phyloP scores from a whole-genome alignment of 2,797 vertebrate species.

The Clarias fuscus region DNA sequence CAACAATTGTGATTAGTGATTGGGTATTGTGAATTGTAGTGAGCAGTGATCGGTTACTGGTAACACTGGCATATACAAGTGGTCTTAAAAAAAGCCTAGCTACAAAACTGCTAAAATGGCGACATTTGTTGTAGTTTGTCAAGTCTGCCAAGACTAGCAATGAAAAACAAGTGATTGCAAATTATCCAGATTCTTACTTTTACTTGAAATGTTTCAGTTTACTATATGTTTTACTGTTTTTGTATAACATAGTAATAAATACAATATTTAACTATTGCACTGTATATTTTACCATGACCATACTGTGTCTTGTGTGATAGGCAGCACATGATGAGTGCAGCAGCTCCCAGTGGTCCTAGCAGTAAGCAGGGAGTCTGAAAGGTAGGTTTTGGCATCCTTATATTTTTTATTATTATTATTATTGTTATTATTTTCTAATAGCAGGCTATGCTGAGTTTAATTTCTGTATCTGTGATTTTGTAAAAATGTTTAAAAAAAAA shows the following conservation, averaged over 20 bases:
- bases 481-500: background rate
- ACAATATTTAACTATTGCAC: too few species aligned
- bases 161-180: background rate
- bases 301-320: slow-evolving; percentile 56
- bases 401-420: background rate
- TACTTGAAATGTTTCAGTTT: background rate
- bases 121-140: background rate
- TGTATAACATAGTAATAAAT: too few species aligned
- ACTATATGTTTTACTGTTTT: too few species aligned
- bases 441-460: background rate
- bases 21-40: background rate
- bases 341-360: slow-evolving; percentile 63
- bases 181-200: background rate
- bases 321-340: slow-evolving; percentile 71
- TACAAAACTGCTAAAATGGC: background rate
- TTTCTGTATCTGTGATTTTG: background rate
- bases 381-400: slow-evolving; percentile 42
- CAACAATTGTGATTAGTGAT: background rate
- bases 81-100: background rate
- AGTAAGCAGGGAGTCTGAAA: slow-evolving; percentile 70
- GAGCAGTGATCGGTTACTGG: background rate
- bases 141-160: background rate
- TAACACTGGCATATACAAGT: background rate
- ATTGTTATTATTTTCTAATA: slow-evolving; percentile 14
- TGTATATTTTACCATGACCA: background rate